Conservation (phyloP, 64 coral and sea anemone genomes). For the Cladopsammia gracilis region DNA sequence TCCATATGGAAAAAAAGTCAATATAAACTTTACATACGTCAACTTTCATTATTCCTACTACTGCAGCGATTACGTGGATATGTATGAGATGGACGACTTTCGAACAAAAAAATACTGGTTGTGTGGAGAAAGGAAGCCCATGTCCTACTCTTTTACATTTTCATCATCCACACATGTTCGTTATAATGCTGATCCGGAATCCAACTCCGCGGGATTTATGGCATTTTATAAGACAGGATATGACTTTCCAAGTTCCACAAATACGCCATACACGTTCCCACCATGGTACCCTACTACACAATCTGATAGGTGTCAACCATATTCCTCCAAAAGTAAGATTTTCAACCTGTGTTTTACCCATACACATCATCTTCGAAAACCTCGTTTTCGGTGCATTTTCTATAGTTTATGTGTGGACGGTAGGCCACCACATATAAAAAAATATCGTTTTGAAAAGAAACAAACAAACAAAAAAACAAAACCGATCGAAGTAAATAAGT, state of each 20-base stretch:
- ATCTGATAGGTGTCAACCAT: not conserved
- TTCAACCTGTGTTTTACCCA: not conserved
- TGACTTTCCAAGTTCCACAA: not conserved
- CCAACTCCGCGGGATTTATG: not conserved
- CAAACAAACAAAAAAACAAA: too few relatives aligned
- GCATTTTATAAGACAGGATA: not conserved
- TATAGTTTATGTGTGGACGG: too few relatives aligned
- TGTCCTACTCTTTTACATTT: too few relatives aligned
- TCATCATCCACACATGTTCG: not conserved
- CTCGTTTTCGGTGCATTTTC: too few relatives aligned
- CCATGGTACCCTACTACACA: not conserved
- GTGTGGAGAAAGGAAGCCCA: too few relatives aligned
- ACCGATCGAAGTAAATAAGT: too few relatives aligned
- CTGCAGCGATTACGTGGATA: not conserved
- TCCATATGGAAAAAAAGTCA: not conserved
- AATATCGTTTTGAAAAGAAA: too few relatives aligned
- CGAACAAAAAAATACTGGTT: too few relatives aligned
- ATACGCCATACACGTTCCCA: not conserved
- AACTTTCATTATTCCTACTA: not conserved
- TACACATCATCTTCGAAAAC: too few relatives aligned
- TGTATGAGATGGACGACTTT: too few relatives aligned
- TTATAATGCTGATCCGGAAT: not conserved
- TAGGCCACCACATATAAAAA: too few relatives aligned
- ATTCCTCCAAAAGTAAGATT: not conserved
- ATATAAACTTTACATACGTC: not conserved